Evolutionary conservation across 2,888 invertebrate genomes (phyloP), one percentile per base, ranked within the genome.

Genomic region (Lymantria monacha): DNA sequence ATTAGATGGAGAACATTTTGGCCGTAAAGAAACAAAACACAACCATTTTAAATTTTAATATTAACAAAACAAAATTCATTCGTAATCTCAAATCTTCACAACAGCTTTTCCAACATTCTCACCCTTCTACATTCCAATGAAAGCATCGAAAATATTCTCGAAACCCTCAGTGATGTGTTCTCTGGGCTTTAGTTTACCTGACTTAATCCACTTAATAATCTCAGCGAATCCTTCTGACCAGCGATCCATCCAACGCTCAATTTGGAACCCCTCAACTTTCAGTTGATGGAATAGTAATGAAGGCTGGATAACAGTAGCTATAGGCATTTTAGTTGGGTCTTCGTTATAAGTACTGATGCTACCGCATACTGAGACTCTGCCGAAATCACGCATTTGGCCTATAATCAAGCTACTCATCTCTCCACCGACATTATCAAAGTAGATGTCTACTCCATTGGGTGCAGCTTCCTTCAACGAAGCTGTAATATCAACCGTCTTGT

Each of bases 341-440:
- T n/a, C n/a, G n/a, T n/a, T n/a, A n/a, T n/a, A n/a, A n/a, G n/a
- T n/a, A n/a, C n/a, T n/a, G n/a, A n/a, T n/a, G n/a, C n/a, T n/a
- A n/a, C n/a, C n/a, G n/a, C n/a, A n/a, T n/a, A n/a, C n/a, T n/a
- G n/a, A n/a, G n/a, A n/a, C n/a, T n/a, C n/a, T n/a, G n/a, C n/a
- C n/a, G n/a, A n/a, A n/a, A n/a, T n/a, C n/a, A n/a, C n/a, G n/a
- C n/a, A n/a, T n/a, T n/a, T n/a, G n/a, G n/a, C n/a, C n/a, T n/a
- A n/a, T n/a, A n/a, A n/a, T n/a, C n/a, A n/a, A n/a, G 45, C 88
- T 90, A 42, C 93, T 93, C 14, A 94, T 86, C 51, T 93, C 92
- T 7, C 95, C 95, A 30, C 94, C 95, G 12, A 95, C 95, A 75
- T 95, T 95, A 72, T 96, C 96, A 73, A 95, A 95, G 72, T 94